Evolutionary conservation across 1,140 invertebrate genomes (phyloP), one percentile per base, ranked within the genome.

Genomic region (Halictus rubicundus): DNA sequence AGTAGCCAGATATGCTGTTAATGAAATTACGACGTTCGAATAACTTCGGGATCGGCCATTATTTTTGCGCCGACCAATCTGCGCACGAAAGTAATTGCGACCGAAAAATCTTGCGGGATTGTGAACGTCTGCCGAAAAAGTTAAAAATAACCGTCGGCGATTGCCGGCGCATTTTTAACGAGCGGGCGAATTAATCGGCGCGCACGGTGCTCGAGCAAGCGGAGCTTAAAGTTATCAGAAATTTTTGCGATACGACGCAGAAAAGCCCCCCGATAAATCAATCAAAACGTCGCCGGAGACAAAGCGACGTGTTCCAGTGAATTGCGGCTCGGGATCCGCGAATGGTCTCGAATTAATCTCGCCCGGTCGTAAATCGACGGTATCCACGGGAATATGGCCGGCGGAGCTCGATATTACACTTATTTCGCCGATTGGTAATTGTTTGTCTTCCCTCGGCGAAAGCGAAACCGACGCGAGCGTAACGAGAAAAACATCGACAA

Each of bases 251-350:
- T 23, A 42, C 63, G 63, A 1, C 21, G 37, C 63, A 42, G 63
- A 1, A 65, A 66, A 49, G 14, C 39, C 64, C 39, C 64, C 39
- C 10, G 23, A 46, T 65, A 66, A 66, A 66, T 66, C 64, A 46
- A 66, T 66, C 64, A 46, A 46, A 66, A 39, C 9, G 39, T 66
- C 37, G 39, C n/a, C 64, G 12, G n/a, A 66, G 12, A 66, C 64
- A 66, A 66, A 66, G 64, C 37, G 63, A 65, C 21, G n/a, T 46
- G 42, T 32, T 37, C 21, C 32, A 39, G 32, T 39, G 63, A 65
- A 42, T 42, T 23, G 37, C 12, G 37, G 42, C 39, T 66, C 9
- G 42, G 42, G 42, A 66, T 49, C 42, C 42, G n/a, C 64, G n/a
- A n/a, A n/a, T n/a, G 42, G 10, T 19, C 6, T 23, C 4, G 21